Conservation (phyloP, 2,797 vertebrate species). For the Todus mexicanus region DNA sequence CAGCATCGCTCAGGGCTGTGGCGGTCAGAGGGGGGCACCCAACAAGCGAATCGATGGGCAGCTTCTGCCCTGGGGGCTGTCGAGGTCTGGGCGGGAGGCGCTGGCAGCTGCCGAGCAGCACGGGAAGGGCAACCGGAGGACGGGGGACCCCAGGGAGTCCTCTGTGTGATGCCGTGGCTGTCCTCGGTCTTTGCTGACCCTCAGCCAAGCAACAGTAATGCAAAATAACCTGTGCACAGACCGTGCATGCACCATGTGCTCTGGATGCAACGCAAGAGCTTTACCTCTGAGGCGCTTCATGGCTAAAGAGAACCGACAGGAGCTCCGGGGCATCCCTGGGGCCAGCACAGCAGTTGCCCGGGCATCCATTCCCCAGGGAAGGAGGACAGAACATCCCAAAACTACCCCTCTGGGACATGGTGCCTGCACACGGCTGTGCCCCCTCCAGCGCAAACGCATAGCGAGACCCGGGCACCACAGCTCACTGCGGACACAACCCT, state of each 20-base stretch:
- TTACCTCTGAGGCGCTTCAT: accelerated
- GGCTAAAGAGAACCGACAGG: background rate
- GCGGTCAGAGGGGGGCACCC: background rate
- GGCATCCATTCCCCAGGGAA: background rate
- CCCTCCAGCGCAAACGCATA: background rate
- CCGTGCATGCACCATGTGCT: accelerated
- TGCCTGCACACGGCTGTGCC: background rate
- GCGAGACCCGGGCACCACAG: background rate
- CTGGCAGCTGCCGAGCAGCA: background rate
- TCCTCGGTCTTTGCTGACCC: background rate
- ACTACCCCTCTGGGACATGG: background rate
- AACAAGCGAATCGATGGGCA: slow-evolving; percentile 40
- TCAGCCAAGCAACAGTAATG: background rate
- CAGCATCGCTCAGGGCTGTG: slow-evolving; percentile 39
- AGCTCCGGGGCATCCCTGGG: background rate
- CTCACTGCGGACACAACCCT: background rate
- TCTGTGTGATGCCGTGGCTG: accelerated
- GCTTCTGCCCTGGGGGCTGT: background rate
- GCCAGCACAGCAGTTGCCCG: background rate
- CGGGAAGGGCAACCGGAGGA: background rate
- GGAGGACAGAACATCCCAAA: background rate
- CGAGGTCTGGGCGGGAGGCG: accelerated
- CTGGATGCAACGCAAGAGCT: background rate
- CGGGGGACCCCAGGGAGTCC: background rate
- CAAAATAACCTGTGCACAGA: background rate